These are phyloP conservation scores for Metopolophium dirhodum DNA, from an alignment of 1,140 invertebrate species.

Conservation along the genomic window DNA sequence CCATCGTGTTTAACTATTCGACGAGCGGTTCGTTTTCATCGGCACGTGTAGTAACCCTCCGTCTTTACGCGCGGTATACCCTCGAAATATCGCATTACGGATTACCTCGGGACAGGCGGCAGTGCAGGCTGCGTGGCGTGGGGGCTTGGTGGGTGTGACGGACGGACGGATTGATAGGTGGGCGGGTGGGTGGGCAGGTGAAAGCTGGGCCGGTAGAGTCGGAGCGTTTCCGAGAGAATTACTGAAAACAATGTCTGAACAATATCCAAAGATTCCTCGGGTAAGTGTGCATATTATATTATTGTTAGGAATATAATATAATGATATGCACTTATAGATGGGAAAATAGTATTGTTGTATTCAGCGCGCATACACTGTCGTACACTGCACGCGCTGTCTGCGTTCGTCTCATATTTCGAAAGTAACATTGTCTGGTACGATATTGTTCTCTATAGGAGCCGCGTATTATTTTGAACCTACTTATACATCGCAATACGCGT, in stretches of 20 bases:
- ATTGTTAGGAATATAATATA: not conserved
- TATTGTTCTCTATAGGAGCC: too few species aligned
- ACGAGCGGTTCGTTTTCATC: not conserved
- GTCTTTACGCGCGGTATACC: not conserved
- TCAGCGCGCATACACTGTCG: not conserved
- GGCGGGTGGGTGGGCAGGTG: not conserved
- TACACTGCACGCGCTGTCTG: not conserved
- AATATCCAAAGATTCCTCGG: not conserved
- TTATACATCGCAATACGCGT: not conserved
- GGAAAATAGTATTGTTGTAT: not conserved
- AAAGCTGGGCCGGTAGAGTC: not conserved
- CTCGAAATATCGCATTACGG: constrained; percentile 11
- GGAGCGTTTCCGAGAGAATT: not conserved
- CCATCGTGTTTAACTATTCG: not conserved
- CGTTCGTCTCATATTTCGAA: too few species aligned
- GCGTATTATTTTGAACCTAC: not conserved
- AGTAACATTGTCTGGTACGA: too few species aligned
- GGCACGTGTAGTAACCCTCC: not conserved
- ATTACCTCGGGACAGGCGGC: not conserved
- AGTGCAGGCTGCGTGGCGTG: not conserved
- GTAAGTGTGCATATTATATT: not conserved
- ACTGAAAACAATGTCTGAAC: not conserved
- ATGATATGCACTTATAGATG: not conserved
- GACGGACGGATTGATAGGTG: not conserved
- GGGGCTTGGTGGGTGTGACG: too few species aligned